Evolutionary conservation across 1,140 invertebrate genomes (phyloP), one percentile per base, ranked within the genome.

Genomic region (Zaprionus ghesquierei): DNA sequence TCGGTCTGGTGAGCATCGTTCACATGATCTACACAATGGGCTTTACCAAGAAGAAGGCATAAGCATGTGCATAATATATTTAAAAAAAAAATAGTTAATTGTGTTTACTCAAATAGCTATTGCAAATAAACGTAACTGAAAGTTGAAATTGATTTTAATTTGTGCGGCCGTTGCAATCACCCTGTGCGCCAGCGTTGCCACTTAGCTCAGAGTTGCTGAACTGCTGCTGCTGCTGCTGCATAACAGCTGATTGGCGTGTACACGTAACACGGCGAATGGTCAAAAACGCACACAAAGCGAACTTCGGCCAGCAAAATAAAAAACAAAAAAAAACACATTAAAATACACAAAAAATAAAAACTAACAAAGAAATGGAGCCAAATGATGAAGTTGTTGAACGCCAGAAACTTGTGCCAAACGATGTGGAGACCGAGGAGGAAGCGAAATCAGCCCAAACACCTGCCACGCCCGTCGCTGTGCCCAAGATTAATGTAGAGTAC

Each of bases 351-450:
- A 5, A 63, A 18, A 44, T 44, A 49, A 44, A 29, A 53, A 44
- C 31, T 5, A 6, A 35, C 2, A 73, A 55, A 15, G 31, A 27
- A 33, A 92, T 92, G 90, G 90, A 92, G 71, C 82, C 82, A n/a
- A 91, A 91, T 58, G 90, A 91, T 75, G 90, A 92, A 68, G 86
- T 92, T 27, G 90, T 92, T 8, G 90, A 92, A 50, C 79, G 90
- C 13, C 90, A 92, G 41, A 92, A 92, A 46, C 79, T 92, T 12
- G 90, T 92, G 60, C 80, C 89, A 60, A 91, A 91, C 35, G 90
- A 92, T 73, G 82, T 90, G 51, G 82, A 87, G 69, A 87, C 82
- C 4, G 90, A 92, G 41, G 90, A 92, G 50, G 90, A 92, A 75
- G 79, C 85, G 9, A 89, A 89, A 84, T 89, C 84, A 61, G 92